Percentiles rank a stretch among this genome's conserved stretches.
These are phyloP conservation scores for Drosophila macrothrix DNA, from an alignment of 2,888 invertebrate species.

Conservation along the genomic window DNA sequence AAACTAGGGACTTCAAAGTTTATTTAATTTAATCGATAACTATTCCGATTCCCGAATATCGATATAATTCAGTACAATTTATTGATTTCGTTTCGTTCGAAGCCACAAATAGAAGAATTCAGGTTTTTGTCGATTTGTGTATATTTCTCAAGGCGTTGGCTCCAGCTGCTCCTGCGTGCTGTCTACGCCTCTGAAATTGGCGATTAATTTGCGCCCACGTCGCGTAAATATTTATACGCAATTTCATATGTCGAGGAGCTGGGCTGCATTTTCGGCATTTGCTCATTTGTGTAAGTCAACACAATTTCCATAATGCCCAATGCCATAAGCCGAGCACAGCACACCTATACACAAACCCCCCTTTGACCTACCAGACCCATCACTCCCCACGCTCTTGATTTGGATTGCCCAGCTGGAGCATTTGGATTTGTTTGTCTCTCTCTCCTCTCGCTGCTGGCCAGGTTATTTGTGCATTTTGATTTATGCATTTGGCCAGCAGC, in stretches of 20 bases:
- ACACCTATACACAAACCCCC: not conserved
- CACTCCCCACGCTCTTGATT: not conserved
- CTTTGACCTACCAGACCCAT: not conserved
- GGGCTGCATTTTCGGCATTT: conserved; percentile 60
- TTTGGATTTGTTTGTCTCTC: conserved; percentile 30
- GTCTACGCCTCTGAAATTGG: conserved; percentile 23
- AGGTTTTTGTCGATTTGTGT: not conserved
- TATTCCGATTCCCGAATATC: no score
- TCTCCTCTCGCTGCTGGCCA: conserved; percentile 25
- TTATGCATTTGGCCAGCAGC: conserved; percentile 62
- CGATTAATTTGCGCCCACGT: conserved; percentile 67
- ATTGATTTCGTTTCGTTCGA: no score
- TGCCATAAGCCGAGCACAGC: conserved; percentile 28
- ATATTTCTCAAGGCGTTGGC: not conserved
- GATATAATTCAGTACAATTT: not conserved
- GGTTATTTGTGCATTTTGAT: conserved; percentile 77
- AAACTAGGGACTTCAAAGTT: not conserved
- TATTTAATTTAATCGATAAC: not conserved
- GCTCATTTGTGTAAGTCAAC: conserved; percentile 77
- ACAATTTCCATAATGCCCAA: conserved; percentile 73
- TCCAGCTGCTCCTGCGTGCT: not conserved
- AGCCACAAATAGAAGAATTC: not conserved
- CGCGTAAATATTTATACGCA: conserved; percentile 78
- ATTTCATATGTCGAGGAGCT: conserved; percentile 61
- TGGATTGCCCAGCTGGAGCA: conserved; percentile 44